These are phyloP conservation scores for Trachythela sp. DNA, from an alignment of 64 coral and sea anemone genomes.

Conservation along the genomic window DNA sequence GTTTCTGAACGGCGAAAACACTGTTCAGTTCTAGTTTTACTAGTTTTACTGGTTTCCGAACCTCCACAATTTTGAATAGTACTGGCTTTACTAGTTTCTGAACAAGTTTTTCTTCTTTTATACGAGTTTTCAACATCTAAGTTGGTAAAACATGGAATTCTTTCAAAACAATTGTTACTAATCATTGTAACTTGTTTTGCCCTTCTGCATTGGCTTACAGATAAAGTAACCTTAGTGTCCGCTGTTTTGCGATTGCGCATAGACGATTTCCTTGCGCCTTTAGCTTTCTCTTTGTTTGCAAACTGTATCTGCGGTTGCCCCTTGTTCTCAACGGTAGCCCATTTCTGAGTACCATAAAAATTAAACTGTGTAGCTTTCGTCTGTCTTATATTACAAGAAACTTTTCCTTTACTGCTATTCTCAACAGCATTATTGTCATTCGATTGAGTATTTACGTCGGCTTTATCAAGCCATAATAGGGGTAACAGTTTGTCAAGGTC, in stretches of 20 bases:
- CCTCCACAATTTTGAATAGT: not conserved
- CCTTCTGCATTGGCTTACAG: not conserved
- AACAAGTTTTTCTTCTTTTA: not conserved
- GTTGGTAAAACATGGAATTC: not conserved
- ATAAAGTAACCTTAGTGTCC: not conserved
- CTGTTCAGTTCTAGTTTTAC: too few relatives aligned
- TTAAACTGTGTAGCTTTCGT: not conserved
- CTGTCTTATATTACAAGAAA: not conserved
- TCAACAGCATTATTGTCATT: not conserved
- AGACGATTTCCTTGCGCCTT: not conserved
- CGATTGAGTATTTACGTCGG: not conserved
- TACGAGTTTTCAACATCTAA: not conserved
- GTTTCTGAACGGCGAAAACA: not conserved
- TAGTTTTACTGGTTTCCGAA: not conserved
- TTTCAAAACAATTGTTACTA: not conserved
- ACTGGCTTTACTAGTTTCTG: not conserved
- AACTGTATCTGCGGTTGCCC: not conserved
- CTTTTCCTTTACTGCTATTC: not conserved
- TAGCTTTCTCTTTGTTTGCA: not conserved
- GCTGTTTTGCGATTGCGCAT: not conserved
- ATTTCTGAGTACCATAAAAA: not conserved
- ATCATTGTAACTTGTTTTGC: not conserved
- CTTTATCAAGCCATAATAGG: too few relatives aligned
- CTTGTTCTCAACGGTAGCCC: not conserved
- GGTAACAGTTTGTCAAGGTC: not conserved